Base-by-base conservation (phyloP, 2,113 vertebrate species). In the Vanacampus margaritifer region DNA sequence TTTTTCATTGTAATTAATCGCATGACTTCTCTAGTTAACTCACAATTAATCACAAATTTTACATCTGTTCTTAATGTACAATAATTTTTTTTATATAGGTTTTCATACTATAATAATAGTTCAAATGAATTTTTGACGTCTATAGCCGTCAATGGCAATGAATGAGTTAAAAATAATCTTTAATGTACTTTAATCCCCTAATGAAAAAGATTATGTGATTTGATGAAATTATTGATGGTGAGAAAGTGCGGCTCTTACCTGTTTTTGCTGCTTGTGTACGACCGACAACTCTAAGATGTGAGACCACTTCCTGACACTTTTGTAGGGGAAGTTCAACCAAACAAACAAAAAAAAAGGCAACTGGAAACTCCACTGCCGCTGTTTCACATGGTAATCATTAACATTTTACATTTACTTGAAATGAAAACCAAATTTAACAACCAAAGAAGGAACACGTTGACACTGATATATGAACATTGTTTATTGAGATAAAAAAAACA, bases 291-390 rank as follows among this genome's bases (percentile, higher is more conserved):
- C 54, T 8, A 32, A 62, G 13, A n/a, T 62, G 60, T 3, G 16
- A 62, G 23, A 62, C 23, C 37, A 62, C 37, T 62, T 62, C 21
- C 36, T 61, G 23, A 45, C 23, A 24, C 36, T 62, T 62, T 43
- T 43, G 16, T 24, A 6, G 37, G n/a, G 60, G 60, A 26, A 62
- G 59, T 62, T 41, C 26, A 57, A 57, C 54, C 51, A 12, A 2
- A 26, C 16, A 0, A 57, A 57, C 24, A 61, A 21, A 59, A 36
- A 32, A 57, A 32, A 23, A 24, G 21, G 35, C 16, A 59, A 37
- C 19, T 39, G 36, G 19, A 61, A 61, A 41, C n/a, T 41, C 12
- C 59, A 43, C 60, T 62, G 23, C n/a, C 43, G 37, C 60, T 13
- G 6, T 57, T 62, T 62, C 13, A 14, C 39, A 61, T 36, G 10